Evolutionary conservation across 2,888 invertebrate genomes (phyloP), one percentile per base, ranked within the genome.

Genomic region (Brachypalpus laphriformis): DNA sequence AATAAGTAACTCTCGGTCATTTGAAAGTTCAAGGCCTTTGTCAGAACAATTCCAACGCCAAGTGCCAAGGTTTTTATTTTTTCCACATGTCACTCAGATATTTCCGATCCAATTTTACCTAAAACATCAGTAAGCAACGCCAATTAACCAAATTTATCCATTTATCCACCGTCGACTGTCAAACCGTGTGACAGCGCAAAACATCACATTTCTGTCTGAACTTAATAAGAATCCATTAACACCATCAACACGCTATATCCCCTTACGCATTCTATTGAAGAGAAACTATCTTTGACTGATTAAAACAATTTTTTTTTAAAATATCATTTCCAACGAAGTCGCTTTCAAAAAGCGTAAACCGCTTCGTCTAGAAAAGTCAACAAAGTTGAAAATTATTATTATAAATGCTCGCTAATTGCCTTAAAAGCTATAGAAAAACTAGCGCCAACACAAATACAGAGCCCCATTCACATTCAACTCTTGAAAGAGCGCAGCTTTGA

Each of bases 381-480:
- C 22, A 56, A 34, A 25, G 22, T 25, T n/a, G 42, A 20, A 31
- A 31, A 28, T 47, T n/a, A 22, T 20, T 49, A 34, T 47, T 20
- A n/a, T 54, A 54, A 16, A 11, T 40, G 3, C 1, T 3, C 14
- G 45, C 37, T 71, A 65, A 78, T 71, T 65, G 47, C 37, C 56
- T 65, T 5, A 49, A 71, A 51, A 51, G 16, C n/a, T 20, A n/a
- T n/a, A 65, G 42, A 45, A 42, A 45, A 65, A 63, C 51, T 66
- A 54, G 14, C 66, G 74, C 68, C 59, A 68, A 68, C 16, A 81
- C 59, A 66, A 54, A 45, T 14, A 68, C 59, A 75, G 37, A 40
- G 20, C 14, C 51, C 37, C 25, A 65, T 75, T 56, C 65, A 75
- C 16, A 34, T 1, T 11, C 3, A 25, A 25, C 11, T 34, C 1